Conservation (phyloP, 2,888 invertebrate genomes). For the Diloba caeruleocephala region DNA sequence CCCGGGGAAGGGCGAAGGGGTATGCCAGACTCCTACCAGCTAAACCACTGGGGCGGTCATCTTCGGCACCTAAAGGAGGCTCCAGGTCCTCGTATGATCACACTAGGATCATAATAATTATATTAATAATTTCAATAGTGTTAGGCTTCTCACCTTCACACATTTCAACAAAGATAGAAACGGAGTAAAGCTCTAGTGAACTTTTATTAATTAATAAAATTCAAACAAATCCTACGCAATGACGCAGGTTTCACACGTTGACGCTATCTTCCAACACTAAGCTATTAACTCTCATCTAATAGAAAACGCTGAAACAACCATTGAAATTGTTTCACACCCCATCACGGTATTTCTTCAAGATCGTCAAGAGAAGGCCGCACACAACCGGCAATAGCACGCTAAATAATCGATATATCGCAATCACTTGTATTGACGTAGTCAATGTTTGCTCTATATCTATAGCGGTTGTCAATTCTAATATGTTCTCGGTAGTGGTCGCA, state of each 20-base stretch:
- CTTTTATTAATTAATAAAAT: slow-evolving; percentile 42
- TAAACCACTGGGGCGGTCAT: too few relatives aligned
- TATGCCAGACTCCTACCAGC: too few relatives aligned
- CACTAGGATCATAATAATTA: too few relatives aligned
- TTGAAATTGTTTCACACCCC: slow-evolving; percentile 21
- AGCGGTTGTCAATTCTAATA: slow-evolving; percentile 48
- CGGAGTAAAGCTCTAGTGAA: slow-evolving; percentile 8
- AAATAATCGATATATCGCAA: slow-evolving; percentile 18
- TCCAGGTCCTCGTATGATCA: too few relatives aligned
- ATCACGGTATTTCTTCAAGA: slow-evolving; percentile 38
- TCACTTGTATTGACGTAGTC: slow-evolving; percentile 5
- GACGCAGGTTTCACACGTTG: slow-evolving; percentile 39
- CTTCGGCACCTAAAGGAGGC: too few relatives aligned
- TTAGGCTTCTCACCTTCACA: too few relatives aligned
- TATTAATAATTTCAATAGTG: too few relatives aligned
- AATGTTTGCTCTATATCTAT: slow-evolving; percentile 41
- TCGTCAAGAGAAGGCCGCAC: slow-evolving; percentile 8
- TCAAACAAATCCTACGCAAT: slow-evolving; percentile 51
- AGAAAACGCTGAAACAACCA: slow-evolving; percentile 12
- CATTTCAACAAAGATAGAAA: slow-evolving; percentile 22
- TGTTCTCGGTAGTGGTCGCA: slow-evolving; percentile 29
- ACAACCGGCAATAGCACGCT: slow-evolving; percentile 16
- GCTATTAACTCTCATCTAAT: slow-evolving; percentile 27
- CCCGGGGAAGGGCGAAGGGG: too few relatives aligned
- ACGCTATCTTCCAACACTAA: slow-evolving; percentile 31